phyloP scores from a whole-genome alignment of 2,888 invertebrate species.

The Hyles lineata region DNA sequence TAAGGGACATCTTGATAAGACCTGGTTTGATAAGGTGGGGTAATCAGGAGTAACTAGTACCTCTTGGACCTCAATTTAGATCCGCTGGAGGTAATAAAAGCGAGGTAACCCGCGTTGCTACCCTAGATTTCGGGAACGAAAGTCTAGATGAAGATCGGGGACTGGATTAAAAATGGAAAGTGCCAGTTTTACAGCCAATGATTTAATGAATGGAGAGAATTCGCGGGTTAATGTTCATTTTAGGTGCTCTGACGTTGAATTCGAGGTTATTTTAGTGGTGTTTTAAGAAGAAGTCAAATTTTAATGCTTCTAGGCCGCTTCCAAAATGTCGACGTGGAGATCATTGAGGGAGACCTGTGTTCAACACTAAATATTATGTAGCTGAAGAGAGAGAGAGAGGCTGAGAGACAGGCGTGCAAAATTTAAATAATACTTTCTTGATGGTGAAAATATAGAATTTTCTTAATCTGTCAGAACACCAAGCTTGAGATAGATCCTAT shows the following conservation, averaged over 20 bases:
- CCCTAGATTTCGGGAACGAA: constrained; percentile 8
- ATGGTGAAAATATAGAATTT: too few relatives aligned
- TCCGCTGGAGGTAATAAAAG: background rate
- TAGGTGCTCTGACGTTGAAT: background rate
- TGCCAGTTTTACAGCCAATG: background rate
- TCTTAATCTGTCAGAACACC: too few relatives aligned
- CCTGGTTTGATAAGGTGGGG: too few relatives aligned
- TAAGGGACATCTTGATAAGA: constrained; percentile 17
- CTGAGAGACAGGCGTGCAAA: too few relatives aligned
- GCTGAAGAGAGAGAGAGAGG: too few relatives aligned
- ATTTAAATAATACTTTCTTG: too few relatives aligned
- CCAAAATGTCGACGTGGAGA: too few relatives aligned
- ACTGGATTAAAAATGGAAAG: constrained; percentile 10
- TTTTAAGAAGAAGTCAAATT: background rate
- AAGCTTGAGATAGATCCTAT: too few relatives aligned
- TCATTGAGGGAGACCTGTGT: too few relatives aligned
- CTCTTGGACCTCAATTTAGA: constrained; percentile 9
- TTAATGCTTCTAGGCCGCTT: background rate
- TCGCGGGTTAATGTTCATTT: constrained; percentile 1
- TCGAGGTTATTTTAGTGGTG: background rate
- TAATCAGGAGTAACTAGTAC: background rate
- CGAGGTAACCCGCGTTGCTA: background rate
- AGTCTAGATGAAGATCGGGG: constrained; percentile 8
- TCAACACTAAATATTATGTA: too few relatives aligned
- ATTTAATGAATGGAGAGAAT: background rate